Base-by-base conservation (phyloP, 2,113 vertebrate species). In the Gasterosteus aculeatus region DNA sequence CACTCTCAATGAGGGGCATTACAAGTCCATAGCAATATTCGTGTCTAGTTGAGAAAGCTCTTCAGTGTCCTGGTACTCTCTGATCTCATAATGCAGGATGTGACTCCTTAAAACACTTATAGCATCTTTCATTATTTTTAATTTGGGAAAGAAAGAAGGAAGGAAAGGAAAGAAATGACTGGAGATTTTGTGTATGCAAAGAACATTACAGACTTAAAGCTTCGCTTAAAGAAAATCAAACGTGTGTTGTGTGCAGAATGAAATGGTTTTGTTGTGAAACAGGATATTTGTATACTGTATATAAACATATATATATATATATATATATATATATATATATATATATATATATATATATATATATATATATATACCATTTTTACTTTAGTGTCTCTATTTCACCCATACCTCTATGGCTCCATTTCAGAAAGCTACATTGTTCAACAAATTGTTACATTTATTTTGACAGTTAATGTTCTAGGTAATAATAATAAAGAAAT, bases 141-240 rank as follows among this genome's bases (percentile, higher is more conserved):
- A 16, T 54, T 22, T 56, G 5, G 35, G 35, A 38, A 38, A 38
- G 35, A 6, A 38, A 80, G n/a, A n/a, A n/a, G n/a, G n/a, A n/a
- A n/a, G n/a, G n/a, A n/a, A n/a, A 38, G 35, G 35, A 38, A 38
- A 38, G 35, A 6, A 38, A 80, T 42, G 62, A 82, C 69, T 69
- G 42, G 46, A 69, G 62, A 69, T 61, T 51, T 72, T 46, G 38
- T 46, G 69, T 69, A 81, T 83, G 75, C 76, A 71, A 69, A 72
- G 33, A 75, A 75, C 73, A 71, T 77, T 56, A 72, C 38, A 75
- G 54, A 68, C 19, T 68, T 29, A 86, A 83, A 84, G 83, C 77
- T 49, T 72, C 67, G 57, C 68, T 80, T 59, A 11, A 79, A 76
- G 60, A 69, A 26, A 26, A 26, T 26, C 22, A 26, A 26, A 26